A percentile compares a stretch with the other conserved stretches of the same genome.
Evolutionary conservation across 2,797 vertebrate genomes (phyloP).

Genomic region (Balearica regulorum): DNA sequence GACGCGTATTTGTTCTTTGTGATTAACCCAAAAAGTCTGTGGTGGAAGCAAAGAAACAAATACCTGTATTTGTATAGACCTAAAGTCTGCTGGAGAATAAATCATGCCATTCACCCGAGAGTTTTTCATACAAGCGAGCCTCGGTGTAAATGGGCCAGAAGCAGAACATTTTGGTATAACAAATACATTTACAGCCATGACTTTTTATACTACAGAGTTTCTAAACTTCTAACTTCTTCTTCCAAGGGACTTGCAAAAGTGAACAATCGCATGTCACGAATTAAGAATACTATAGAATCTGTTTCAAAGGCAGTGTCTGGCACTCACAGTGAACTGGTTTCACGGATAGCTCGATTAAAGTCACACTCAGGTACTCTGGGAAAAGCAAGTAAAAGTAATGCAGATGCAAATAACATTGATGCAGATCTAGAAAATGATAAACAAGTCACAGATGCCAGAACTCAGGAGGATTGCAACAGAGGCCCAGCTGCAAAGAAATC

Average conservation of each 20-base stretch:
- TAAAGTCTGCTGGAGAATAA: conserved; percentile 63
- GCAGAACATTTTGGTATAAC: conserved; percentile 59
- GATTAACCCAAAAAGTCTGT: conserved; percentile 77
- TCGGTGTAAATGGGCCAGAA: conserved; percentile 69
- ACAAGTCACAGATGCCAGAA: conserved; percentile 1
- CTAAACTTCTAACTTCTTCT: conserved; percentile 80
- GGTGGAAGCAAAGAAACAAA: conserved; percentile 73
- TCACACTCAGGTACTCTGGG: conserved; percentile 68
- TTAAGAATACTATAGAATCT: conserved; percentile 88
- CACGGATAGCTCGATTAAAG: conserved; percentile 85
- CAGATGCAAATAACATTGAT: conserved; percentile 19
- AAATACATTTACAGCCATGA: conserved; percentile 57
- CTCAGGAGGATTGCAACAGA: conserved; percentile 57
- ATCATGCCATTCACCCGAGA: conserved; percentile 61
- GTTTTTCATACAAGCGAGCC: conserved; percentile 70
- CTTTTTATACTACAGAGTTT: conserved; percentile 73
- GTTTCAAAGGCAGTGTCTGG: conserved; percentile 91
- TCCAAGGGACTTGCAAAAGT: conserved; percentile 81
- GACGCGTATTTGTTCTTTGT: conserved; percentile 78
- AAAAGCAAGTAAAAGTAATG: conserved; percentile 62
- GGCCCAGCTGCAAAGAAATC: conserved; percentile 53
- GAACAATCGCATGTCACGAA: conserved; percentile 86
- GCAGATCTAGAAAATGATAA: conserved; percentile 54
- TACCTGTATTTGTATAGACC: conserved; percentile 68
- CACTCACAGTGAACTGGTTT: conserved; percentile 85